phyloP scores from a whole-genome alignment of 2,113 vertebrate genomes.

The Triplophysa siluroides region DNA sequence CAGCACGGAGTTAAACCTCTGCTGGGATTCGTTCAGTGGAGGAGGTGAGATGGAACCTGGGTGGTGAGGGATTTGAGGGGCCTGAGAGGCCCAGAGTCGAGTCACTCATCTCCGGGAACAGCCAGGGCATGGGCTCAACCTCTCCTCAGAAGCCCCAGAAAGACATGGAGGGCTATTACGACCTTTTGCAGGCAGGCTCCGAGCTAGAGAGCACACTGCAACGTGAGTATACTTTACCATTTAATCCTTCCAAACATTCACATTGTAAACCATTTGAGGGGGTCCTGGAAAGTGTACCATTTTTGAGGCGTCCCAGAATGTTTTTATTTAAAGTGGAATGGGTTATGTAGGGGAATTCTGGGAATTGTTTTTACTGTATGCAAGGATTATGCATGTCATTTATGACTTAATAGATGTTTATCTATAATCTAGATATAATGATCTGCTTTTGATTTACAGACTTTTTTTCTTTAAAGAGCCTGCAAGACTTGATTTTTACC shows the following conservation, averaged over 20 bases:
- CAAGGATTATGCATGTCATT: constrained; percentile 65
- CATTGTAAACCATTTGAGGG: neutral
- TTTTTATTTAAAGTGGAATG: neutral
- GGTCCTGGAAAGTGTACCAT: neutral
- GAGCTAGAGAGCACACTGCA: constrained; percentile 77
- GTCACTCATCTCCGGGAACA: constrained; percentile 23
- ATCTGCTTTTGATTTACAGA: constrained; percentile 4
- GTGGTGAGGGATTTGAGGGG: constrained; percentile 67
- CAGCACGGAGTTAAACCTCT: constrained; percentile 28
- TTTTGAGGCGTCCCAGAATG: neutral
- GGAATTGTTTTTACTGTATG: neutral
- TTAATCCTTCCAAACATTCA: neutral
- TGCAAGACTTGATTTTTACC: neutral
- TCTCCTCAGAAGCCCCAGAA: constrained; percentile 67
- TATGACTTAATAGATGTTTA: constrained; percentile 57
- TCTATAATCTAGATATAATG: constrained; percentile 36
- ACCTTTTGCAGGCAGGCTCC: constrained; percentile 79
- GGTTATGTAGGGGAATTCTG: too few relatives aligned
- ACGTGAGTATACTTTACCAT: constrained; percentile 72
- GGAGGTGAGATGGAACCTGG: constrained; percentile 15
- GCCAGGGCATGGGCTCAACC: constrained; percentile 71
- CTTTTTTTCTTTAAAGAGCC: neutral
- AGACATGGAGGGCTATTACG: constrained; percentile 82
- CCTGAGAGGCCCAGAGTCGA: constrained; percentile 41
- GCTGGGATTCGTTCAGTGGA: constrained; percentile 1